Conservation (phyloP, 53 echinoderm and acorn worm genomes). For the Luidia sarsii region DNA sequence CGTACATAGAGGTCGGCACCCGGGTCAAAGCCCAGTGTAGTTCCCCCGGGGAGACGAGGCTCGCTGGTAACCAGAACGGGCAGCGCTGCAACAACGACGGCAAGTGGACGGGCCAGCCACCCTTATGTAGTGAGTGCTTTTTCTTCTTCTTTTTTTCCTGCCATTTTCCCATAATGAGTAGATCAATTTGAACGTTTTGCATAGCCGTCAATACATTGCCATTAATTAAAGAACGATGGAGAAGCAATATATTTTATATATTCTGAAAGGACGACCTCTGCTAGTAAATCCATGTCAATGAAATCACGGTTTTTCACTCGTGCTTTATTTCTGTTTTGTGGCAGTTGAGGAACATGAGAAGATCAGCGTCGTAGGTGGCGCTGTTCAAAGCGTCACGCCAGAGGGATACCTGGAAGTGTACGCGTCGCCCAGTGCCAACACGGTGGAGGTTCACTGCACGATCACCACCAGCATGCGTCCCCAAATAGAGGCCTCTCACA, state of each 20-base stretch:
- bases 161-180: not conserved
- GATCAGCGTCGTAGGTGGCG: slow-evolving; percentile 31
- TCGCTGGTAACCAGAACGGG: slow-evolving; percentile 39
- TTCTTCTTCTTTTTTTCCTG: not conserved
- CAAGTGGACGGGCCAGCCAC: slow-evolving; percentile 40
- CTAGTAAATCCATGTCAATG: too few species aligned
- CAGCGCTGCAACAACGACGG: not conserved
- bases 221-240: too few species aligned
- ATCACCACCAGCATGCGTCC: not conserved
- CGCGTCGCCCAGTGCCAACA: not conserved
- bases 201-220: too few species aligned
- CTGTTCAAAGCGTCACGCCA: slow-evolving; percentile 5
- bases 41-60: slow-evolving; percentile 42
- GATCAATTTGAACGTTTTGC: too few species aligned
- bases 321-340: not conserved
- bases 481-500: slow-evolving; percentile 3
- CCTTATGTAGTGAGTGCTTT: slow-evolving; percentile 16
- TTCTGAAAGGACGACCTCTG: too few species aligned
- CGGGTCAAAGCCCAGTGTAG: slow-evolving; percentile 37
- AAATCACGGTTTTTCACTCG: too few species aligned
- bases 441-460: slow-evolving; percentile 6
- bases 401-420: slow-evolving; percentile 3
- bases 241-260: too few species aligned
- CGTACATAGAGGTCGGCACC: slow-evolving; percentile 30
- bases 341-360: not conserved